These are phyloP conservation scores for Thamnaconus septentrionalis DNA, from an alignment of 2,113 vertebrate genomes.

Conservation along the genomic window DNA sequence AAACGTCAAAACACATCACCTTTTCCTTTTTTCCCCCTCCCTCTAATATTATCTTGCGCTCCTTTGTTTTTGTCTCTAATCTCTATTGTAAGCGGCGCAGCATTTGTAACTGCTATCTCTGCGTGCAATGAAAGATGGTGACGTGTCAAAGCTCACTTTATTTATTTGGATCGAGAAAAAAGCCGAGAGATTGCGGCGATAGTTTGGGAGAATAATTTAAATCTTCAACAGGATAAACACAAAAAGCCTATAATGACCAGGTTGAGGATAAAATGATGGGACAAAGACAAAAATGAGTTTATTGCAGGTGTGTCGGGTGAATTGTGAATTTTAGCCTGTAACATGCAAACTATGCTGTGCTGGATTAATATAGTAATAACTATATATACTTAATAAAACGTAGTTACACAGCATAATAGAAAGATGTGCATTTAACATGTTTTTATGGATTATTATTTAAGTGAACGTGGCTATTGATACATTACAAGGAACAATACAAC, in stretches of 20 bases:
- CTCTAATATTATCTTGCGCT: slow-evolving; percentile 29
- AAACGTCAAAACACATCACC: slow-evolving; percentile 39
- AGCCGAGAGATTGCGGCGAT: slow-evolving; percentile 36
- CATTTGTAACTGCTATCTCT: slow-evolving; percentile 59
- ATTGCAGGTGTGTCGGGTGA: not conserved
- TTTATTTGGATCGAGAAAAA: slow-evolving; percentile 33
- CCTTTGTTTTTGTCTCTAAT: slow-evolving; percentile 29
- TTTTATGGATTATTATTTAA: too few species aligned
- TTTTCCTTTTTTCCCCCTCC: not conserved
- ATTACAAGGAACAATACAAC: too few species aligned
- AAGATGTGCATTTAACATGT: too few species aligned
- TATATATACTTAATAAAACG: too few species aligned
- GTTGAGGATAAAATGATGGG: slow-evolving; percentile 8
- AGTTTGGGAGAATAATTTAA: slow-evolving; percentile 29
- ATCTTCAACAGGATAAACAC: slow-evolving; percentile 5
- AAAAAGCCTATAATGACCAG: slow-evolving; percentile 2
- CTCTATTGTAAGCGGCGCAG: slow-evolving; percentile 34
- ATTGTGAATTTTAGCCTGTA: too few species aligned
- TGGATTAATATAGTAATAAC: too few species aligned
- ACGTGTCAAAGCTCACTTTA: slow-evolving; percentile 45
- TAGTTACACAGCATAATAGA: too few species aligned
- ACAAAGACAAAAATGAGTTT: slow-evolving; percentile 5
- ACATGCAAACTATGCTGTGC: too few species aligned
- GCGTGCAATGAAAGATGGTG: slow-evolving; percentile 50
- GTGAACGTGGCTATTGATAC: too few species aligned